phyloP scores from a whole-genome alignment of 2,113 vertebrate species.

The Garra rufa region DNA sequence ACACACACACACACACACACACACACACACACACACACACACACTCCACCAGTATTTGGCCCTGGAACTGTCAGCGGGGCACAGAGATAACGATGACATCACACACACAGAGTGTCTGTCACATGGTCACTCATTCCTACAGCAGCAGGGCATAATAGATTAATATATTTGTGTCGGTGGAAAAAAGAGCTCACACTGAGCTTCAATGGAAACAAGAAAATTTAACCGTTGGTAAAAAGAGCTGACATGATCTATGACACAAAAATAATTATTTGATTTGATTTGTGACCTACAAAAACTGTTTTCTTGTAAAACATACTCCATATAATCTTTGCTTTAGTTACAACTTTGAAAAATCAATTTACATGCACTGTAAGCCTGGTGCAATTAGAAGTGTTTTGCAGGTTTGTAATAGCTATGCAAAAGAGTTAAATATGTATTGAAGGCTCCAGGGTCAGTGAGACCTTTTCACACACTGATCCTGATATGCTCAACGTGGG shows the following conservation, averaged over 20 bases:
- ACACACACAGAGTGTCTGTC: not conserved
- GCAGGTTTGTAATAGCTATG: not conserved
- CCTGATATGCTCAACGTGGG: conserved; percentile 32
- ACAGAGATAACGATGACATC: conserved; percentile 35
- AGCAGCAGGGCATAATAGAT: not conserved
- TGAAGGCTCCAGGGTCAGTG: conserved; percentile 15
- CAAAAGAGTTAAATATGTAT: not conserved
- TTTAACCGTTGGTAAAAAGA: not conserved
- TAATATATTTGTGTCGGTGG: not conserved
- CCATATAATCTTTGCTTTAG: too few species aligned
- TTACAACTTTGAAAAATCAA: not conserved
- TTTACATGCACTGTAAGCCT: not conserved
- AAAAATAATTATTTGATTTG: not conserved
- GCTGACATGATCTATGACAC: not conserved
- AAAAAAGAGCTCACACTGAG: not conserved
- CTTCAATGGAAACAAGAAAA: not conserved
- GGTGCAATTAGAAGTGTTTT: not conserved
- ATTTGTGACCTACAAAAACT: too few species aligned
- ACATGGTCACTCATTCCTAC: conserved; percentile 7
- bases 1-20: conserved; percentile 20
- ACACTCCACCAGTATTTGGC: conserved; percentile 26
- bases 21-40: conserved; percentile 32
- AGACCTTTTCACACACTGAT: conserved; percentile 33
- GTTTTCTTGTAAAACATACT: not conserved
- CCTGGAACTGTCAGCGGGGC: conserved; percentile 39